Conservation (phyloP, 2,797 vertebrate genomes). For the Lepidocolaptes lacrymiger region DNA sequence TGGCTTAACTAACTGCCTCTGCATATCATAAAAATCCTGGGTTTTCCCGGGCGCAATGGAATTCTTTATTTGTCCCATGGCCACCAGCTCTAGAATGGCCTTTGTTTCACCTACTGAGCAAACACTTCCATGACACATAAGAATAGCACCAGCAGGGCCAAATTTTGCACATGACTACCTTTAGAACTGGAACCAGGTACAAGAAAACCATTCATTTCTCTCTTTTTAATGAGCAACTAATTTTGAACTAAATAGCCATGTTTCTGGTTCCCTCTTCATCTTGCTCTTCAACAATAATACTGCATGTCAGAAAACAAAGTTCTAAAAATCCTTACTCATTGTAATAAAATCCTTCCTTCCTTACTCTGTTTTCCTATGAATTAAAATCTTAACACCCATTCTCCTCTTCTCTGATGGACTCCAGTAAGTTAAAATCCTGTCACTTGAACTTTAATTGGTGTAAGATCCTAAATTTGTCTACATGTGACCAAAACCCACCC, state of each 20-base stretch:
- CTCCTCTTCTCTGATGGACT: background rate
- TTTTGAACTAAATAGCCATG: background rate
- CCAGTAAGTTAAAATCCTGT: background rate
- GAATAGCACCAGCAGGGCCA: background rate
- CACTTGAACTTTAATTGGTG: background rate
- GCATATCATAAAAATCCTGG: background rate
- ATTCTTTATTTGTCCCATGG: background rate
- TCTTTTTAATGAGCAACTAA: background rate
- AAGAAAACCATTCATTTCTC: background rate
- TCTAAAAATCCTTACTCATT: background rate
- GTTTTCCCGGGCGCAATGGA: background rate
- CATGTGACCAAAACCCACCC: background rate
- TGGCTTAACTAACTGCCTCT: background rate
- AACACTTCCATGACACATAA: background rate
- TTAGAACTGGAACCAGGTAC: background rate
- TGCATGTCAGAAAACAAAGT: background rate
- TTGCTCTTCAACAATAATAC: background rate
- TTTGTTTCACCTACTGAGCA: slow-evolving; percentile 42
- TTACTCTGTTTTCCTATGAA: background rate
- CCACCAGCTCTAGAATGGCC: background rate
- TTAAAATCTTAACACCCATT: background rate
- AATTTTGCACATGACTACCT: background rate
- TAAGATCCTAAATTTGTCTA: background rate
- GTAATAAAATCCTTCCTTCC: background rate
- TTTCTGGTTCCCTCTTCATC: background rate